phyloP scores from a whole-genome alignment of 2,888 invertebrate genomes.

The Cantharis rustica region DNA sequence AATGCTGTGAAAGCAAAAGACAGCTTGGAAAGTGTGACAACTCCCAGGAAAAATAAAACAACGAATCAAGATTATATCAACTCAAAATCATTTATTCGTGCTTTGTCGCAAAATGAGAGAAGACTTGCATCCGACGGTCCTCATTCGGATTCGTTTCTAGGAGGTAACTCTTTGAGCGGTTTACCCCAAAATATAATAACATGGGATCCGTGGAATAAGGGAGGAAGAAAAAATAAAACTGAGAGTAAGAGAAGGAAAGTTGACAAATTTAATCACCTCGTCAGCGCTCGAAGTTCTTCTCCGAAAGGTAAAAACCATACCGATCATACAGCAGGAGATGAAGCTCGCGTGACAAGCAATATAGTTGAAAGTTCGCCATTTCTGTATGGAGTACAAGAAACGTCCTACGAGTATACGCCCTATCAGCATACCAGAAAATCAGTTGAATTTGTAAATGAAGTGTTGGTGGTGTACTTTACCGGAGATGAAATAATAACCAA shows the following conservation, averaged over 20 bases:
- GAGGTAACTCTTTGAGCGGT: conserved; percentile 24
- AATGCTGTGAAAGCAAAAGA: conserved; percentile 44
- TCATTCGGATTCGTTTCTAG: conserved; percentile 37
- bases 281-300: conserved; percentile 8
- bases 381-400: neutral
- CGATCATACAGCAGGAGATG: conserved; percentile 39
- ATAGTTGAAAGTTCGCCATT: neutral
- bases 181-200: conserved; percentile 40
- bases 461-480: conserved; percentile 67
- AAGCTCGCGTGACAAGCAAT: conserved; percentile 17
- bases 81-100: conserved; percentile 35
- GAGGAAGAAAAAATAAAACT: conserved; percentile 46
- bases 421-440: conserved; percentile 54
- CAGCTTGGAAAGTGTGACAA: conserved; percentile 46
- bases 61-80: conserved; percentile 29
- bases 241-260: conserved; percentile 38
- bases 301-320: conserved; percentile 16
- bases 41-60: conserved; percentile 31
- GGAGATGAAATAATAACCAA: conserved; percentile 58
- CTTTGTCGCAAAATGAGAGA: conserved; percentile 32
- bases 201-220: conserved; percentile 50
- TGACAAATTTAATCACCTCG: conserved; percentile 30
- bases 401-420: conserved; percentile 41
- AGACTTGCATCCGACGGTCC: conserved; percentile 34
- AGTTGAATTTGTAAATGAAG: conserved; percentile 59